Base-by-base conservation (phyloP, 2,888 invertebrate genomes). In the Pollenia amentaria region DNA sequence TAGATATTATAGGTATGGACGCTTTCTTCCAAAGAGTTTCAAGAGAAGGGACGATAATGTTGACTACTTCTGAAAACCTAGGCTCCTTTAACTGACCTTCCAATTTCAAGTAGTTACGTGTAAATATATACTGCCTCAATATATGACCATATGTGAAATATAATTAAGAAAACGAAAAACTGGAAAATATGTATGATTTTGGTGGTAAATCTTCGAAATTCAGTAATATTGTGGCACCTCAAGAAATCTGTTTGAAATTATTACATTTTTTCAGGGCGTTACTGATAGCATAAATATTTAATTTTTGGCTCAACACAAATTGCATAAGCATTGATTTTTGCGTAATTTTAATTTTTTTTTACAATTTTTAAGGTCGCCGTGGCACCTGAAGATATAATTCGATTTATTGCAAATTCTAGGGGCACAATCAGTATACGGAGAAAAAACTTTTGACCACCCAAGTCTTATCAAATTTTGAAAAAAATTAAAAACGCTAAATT, bases 231-330 rank as follows among this genome's bases (percentile, higher is more conserved):
- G 65, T 44, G 65, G 46, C 65, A 65, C 65, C 65, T 65, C 44
- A 65, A 46, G 44, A 65, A 65, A 65, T 65, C 65, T 65, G 65
- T 65, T 65, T 65, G 65, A 65, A 65, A 44, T 64, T 64, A 64
- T 64, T 42, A 64, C n/a, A 64, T 65, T 44, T 65, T 65, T 65
- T 65, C 46, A 65, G 65, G 62, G 62, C 38, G 62, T 62, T 40
- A 38, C 62, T 62, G 40, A 40, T 62, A 65, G 65, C 65, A 44
- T 44, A 44, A 44, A 46, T 65, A 46, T 65, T 44, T 65, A 65
- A 46, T 65, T 65, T 65, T 65, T 65, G n/a, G 65, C 65, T 65
- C 65, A 65, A 18, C 55, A 8, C 55, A 55, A 55, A 9, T 55
- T 55, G 21, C 55, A 55, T 55, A 55, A 55, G 21, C 55, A 29